Evolutionary conservation across 2,888 invertebrate genomes (phyloP), one percentile per base, ranked within the genome.

Genomic region (Oeneis ivallda): DNA sequence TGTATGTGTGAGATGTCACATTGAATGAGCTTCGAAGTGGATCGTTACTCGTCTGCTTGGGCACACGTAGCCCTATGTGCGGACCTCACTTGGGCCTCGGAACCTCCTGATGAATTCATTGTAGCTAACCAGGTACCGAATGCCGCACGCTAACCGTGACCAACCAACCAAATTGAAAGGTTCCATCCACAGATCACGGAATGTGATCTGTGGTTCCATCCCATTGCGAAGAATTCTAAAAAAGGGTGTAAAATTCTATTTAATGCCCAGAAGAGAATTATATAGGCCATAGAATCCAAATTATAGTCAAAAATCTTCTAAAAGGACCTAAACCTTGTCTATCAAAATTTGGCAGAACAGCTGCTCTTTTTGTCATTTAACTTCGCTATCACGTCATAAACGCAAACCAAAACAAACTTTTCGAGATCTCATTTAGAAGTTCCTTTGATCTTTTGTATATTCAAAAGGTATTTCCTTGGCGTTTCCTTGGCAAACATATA

Each of bases 11-110:
- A 82, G 78, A 89, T 91, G 91, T 84, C 85, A 86, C 91, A 89
- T 92, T 92, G 92, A 92, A 92, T 92, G 91, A 92, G 80, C 90
- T 89, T 89, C 90, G 89, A 89, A 77, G 89, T 87, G 87, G 91
- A 90, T 86, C 87, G 87, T 73, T 82, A 84, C 75, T 83, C 85
- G 79, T 86, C 89, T 82, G 84, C 89, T 80, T 92, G 91, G 92
- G 92, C 89, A 81, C 90, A 89, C 76, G 85, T 91, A 79, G 92
- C 90, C 90, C 90, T 90, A 70, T 90, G 90, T 87, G 91, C 92
- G 80, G 90, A 92, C 85, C 85, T 88, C 81, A 92, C 92, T 79
- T 92, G 92, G 92, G 84, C 87, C 74, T 79, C 84, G 70, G 88
- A 91, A 82, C 86, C 89, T 72, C 90, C 88, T 53, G 91, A 92